A percentile compares a stretch with the other conserved stretches of the same genome.
phyloP scores from a whole-genome alignment of 1,140 invertebrate species.

The Rhagoletis pomonella region DNA sequence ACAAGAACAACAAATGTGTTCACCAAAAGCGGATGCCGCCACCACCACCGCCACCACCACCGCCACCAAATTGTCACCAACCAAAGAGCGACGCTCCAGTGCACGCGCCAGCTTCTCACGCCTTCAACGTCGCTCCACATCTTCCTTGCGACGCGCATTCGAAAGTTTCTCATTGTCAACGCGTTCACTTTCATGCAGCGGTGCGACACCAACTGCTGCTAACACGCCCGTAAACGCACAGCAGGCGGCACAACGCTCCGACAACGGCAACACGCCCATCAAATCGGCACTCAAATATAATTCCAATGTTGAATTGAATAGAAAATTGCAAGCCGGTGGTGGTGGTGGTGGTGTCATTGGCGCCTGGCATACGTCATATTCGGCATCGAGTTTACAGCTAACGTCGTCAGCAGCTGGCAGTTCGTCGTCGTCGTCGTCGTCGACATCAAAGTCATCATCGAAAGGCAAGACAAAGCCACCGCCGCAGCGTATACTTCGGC shows the following conservation, averaged over 20 bases:
- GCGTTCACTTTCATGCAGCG: slow-evolving; percentile 79
- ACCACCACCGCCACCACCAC: background rate
- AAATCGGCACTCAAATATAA: slow-evolving; percentile 70
- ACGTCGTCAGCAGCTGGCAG: slow-evolving; percentile 50
- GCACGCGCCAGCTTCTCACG: slow-evolving; percentile 74
- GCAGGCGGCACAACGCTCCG: slow-evolving; percentile 61
- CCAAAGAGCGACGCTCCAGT: slow-evolving; percentile 60
- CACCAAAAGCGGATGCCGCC: slow-evolving; percentile 49
- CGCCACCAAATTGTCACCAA: slow-evolving; percentile 27
- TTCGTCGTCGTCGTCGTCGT: slow-evolving; percentile 51
- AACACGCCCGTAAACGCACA: slow-evolving; percentile 61
- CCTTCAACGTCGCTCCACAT: slow-evolving; percentile 79
- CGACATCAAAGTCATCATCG: slow-evolving; percentile 60
- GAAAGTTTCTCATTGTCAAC: slow-evolving; percentile 80
- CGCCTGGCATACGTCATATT: slow-evolving; percentile 57
- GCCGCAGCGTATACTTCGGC: slow-evolving; percentile 80
- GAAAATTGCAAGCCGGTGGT: slow-evolving; percentile 58
- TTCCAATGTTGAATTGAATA: slow-evolving; percentile 66
- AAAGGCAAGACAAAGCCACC: slow-evolving; percentile 76
- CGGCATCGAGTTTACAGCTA: slow-evolving; percentile 29
- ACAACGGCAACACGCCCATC: slow-evolving; percentile 59
- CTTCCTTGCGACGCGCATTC: slow-evolving; percentile 82
- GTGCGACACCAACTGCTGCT: slow-evolving; percentile 71
- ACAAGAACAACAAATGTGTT: slow-evolving; percentile 58
- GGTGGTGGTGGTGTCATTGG: slow-evolving; percentile 53